These are phyloP conservation scores for Montipora efflorescens DNA, from an alignment of 64 coral and sea anemone species.

Conservation along the genomic window DNA sequence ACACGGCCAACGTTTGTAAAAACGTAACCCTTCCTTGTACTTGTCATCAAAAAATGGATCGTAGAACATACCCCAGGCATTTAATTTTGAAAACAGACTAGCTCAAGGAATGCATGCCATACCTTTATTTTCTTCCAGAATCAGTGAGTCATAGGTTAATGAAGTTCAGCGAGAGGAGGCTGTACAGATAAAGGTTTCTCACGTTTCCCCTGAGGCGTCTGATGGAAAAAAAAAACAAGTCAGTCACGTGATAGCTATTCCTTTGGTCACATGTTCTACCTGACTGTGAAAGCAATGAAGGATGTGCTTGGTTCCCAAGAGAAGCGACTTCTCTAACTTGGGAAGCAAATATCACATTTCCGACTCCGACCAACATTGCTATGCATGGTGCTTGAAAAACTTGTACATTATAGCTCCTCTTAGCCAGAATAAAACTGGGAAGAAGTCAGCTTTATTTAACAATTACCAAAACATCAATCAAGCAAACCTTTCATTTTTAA, in stretches of 20 bases:
- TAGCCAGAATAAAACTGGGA: background rate
- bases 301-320: background rate
- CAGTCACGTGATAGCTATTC: constrained; percentile 21
- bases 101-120: background rate
- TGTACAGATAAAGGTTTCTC: constrained; percentile 57
- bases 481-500: no score
- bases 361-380: background rate
- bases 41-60: background rate
- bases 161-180: background rate
- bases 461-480: background rate
- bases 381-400: background rate
- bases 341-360: constrained; percentile 35
- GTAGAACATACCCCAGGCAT: background rate
- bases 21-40: no score
- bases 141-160: background rate
- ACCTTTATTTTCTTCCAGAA: background rate
- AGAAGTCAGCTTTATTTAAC: background rate
- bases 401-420: background rate
- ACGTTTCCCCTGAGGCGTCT: constrained; percentile 56
- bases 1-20: no score
- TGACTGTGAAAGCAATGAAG: constrained; percentile 40
- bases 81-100: constrained; percentile 12
- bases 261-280: constrained; percentile 60
- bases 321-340: constrained; percentile 42
- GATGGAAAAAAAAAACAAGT: background rate